phyloP scores from a whole-genome alignment of 2,797 vertebrate species.

The Artibeus jamaicensis region DNA sequence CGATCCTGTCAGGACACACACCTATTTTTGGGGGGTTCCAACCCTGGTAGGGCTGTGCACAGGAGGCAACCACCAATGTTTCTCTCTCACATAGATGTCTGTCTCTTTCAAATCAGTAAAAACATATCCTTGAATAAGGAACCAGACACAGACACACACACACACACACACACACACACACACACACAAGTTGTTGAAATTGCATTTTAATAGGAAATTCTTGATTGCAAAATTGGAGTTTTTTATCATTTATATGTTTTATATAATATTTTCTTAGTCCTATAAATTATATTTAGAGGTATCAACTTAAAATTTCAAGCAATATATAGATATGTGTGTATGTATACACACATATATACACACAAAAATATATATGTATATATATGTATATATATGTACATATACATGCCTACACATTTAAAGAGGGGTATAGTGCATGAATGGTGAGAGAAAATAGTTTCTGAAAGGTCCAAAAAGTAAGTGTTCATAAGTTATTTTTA shows the following conservation, averaged over 20 bases:
- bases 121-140: neutral
- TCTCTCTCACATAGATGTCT: neutral
- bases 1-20: neutral
- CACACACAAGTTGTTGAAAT: neutral
- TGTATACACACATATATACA: neutral
- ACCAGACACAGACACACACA: neutral
- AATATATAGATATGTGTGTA: slow-evolving; percentile 59
- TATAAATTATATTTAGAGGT: neutral
- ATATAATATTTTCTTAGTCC: neutral
- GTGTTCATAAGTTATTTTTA: neutral
- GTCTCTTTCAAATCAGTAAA: neutral
- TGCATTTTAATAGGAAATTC: neutral
- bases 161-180: neutral
- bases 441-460: neutral
- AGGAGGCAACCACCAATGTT: neutral
- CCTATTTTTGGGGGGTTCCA: neutral
- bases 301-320: neutral
- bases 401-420: neutral
- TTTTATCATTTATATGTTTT: neutral
- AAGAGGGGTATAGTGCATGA: neutral
- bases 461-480: neutral
- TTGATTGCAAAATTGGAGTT: neutral
- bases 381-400: slow-evolving; percentile 63
- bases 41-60: neutral
- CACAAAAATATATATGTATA: slow-evolving; percentile 34